Conservation (phyloP, 2,888 invertebrate species). For the Sarcophaga caerulescens region DNA sequence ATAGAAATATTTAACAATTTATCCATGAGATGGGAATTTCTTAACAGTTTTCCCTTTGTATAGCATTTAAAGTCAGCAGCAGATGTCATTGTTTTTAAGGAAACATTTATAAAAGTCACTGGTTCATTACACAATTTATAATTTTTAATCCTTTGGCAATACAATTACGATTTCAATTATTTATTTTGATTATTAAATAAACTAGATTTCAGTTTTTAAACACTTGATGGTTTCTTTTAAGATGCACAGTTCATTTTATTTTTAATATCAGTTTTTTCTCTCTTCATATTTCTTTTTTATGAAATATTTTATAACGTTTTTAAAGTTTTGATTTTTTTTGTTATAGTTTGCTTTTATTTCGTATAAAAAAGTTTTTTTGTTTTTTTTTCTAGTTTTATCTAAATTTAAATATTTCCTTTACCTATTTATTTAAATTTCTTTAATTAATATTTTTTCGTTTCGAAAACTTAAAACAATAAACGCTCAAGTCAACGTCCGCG, state of each 20-base stretch:
- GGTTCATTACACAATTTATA: neutral
- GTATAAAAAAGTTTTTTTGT: neutral
- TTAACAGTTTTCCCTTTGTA: neutral
- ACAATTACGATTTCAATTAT: neutral
- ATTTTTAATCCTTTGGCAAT: neutral
- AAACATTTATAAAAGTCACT: neutral
- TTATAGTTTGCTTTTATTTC: neutral
- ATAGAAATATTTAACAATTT: neutral
- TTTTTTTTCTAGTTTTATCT: neutral
- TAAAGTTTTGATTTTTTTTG: slow-evolving; percentile 14
- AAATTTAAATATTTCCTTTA: slow-evolving; percentile 48
- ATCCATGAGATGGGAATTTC: slow-evolving; percentile 18
- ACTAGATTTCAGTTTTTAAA: neutral
- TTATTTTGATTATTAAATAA: neutral
- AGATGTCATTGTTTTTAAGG: neutral
- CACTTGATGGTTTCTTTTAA: slow-evolving; percentile 12
- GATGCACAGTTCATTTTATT: slow-evolving; percentile 18
- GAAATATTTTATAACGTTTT: too few species aligned
- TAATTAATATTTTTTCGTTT: slow-evolving; percentile 32
- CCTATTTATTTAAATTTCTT: slow-evolving; percentile 57
- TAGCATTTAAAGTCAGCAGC: neutral
- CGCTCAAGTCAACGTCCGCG: slow-evolving; percentile 64
- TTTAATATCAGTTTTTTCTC: neutral
- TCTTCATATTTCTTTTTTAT: neutral
- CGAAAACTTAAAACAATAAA: slow-evolving; percentile 32